Base-by-base conservation (phyloP, 2,888 invertebrate genomes). In the Coremacera marginata region DNA sequence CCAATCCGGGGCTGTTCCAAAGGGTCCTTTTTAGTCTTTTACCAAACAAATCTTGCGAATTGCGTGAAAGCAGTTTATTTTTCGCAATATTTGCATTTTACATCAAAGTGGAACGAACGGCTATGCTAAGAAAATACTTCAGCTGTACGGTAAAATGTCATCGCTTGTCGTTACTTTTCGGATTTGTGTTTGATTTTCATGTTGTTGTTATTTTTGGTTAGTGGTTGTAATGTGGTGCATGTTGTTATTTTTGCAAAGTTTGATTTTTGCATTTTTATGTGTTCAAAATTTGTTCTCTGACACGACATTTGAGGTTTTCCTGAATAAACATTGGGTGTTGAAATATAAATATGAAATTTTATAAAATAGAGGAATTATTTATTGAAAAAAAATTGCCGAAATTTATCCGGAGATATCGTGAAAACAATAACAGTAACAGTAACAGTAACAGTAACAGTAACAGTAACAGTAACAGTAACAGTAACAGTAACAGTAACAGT, bases 121-220 rank as follows among this genome's bases (percentile, higher is more conserved):
- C 1, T 31, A 4, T 31, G 0, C 11, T 5, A 19, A n/a, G n/a
- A 19, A 65, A 52, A 22, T 11, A n/a, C 34, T 55, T 31, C 49
- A 27, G 8, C n/a, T n/a, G 31, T 27, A 62, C 72, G 31, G 71
- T 49, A 51, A 62, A 71, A 70, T 79, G 77, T 79, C 76, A 70
- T 49, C 70, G 31, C 44, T 62, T 77, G 63, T 55, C 65, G 51
- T 52, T 79, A 76, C 73, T 76, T 76, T 70, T 11, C 75, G 70
- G 79, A 79, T 77, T 79, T 79, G 60, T 62, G 44, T 75, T 75
- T 79, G 77, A 70, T 79, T 51, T 77, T 55, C 25, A 8, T 67
- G 70, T 73, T 44, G 62, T 76, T 68, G 27, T 70, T 74, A 70
- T 49, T 73, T 22, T 63, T 73, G 0, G 27, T 71, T n/a, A 9